A percentile compares a stretch with the other conserved stretches of the same genome.
Conservation (phyloP, 2,113 vertebrate species). For the Zosterops japonicus region DNA sequence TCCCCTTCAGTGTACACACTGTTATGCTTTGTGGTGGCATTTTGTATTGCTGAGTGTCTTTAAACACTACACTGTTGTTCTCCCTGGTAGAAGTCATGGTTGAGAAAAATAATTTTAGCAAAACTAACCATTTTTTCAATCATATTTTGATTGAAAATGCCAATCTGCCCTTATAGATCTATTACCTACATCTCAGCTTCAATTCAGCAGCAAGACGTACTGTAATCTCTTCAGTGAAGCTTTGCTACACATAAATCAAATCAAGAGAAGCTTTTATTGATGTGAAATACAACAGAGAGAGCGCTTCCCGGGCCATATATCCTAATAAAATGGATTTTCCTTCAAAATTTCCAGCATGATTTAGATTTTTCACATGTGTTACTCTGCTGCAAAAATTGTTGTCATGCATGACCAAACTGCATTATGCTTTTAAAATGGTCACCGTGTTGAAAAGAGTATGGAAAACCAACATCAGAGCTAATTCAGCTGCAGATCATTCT, state of each 20-base stretch:
- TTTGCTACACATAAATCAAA: not conserved
- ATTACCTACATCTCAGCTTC: not conserved
- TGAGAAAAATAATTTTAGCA: not conserved
- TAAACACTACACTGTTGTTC: not conserved
- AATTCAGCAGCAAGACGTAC: not conserved
- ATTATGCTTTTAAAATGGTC: not conserved
- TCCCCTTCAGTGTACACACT: not conserved
- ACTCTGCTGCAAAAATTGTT: not conserved
- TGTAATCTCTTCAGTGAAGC: not conserved
- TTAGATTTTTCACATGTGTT: not conserved
- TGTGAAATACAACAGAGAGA: not conserved
- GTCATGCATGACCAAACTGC: not conserved
- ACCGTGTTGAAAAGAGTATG: not conserved
- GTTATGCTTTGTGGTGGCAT: not conserved
- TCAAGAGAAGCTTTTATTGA: conserved; percentile 10
- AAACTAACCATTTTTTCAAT: not conserved
- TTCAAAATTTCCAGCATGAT: not conserved
- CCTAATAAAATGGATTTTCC: conserved; percentile 10
- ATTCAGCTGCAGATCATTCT: not conserved
- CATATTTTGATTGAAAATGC: not conserved
- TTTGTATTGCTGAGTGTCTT: not conserved
- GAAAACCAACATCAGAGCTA: not conserved
- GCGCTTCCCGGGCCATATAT: not conserved
- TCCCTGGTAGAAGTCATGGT: not conserved
- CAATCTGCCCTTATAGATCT: not conserved